These are phyloP conservation scores for Tichodroma muraria DNA, from an alignment of 2,113 vertebrate species.

Conservation along the genomic window DNA sequence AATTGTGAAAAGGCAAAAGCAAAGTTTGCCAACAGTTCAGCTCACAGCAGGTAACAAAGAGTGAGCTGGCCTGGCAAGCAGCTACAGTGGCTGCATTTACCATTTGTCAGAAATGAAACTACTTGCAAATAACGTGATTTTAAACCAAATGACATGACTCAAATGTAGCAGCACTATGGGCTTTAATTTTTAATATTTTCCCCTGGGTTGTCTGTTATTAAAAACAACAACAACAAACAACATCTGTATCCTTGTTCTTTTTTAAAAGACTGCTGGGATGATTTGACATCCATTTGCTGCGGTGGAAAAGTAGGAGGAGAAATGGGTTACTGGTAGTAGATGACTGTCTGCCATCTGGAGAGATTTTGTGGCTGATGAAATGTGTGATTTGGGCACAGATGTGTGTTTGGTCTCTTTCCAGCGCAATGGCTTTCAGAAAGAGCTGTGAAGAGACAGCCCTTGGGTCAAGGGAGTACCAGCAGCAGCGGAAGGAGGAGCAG, in stretches of 20 bases:
- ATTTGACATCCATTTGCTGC: not conserved
- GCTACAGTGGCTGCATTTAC: not conserved
- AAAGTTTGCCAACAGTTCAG: not conserved
- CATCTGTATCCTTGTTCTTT: not conserved
- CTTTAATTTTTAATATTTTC: not conserved
- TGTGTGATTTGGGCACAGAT: not conserved
- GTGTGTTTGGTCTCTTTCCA: not conserved
- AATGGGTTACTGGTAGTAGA: not conserved
- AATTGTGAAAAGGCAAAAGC: not conserved
- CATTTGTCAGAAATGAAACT: not conserved
- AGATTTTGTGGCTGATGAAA: not conserved
- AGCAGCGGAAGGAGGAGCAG: not conserved
- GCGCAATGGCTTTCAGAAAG: not conserved
- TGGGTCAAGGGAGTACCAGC: not conserved
- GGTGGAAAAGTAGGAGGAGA: not conserved
- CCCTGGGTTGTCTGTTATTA: not conserved
- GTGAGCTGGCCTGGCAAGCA: not conserved
- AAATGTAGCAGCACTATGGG: not conserved
- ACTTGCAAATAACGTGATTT: not conserved
- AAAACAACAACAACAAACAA: not conserved
- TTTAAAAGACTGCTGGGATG: not conserved
- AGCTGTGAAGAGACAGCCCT: not conserved
- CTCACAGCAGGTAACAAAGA: not conserved
- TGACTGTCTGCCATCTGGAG: conserved; percentile 6
- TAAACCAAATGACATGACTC: not conserved